Base-by-base conservation (phyloP, 1,140 invertebrate genomes). In the Drosophila aff. region DNA sequence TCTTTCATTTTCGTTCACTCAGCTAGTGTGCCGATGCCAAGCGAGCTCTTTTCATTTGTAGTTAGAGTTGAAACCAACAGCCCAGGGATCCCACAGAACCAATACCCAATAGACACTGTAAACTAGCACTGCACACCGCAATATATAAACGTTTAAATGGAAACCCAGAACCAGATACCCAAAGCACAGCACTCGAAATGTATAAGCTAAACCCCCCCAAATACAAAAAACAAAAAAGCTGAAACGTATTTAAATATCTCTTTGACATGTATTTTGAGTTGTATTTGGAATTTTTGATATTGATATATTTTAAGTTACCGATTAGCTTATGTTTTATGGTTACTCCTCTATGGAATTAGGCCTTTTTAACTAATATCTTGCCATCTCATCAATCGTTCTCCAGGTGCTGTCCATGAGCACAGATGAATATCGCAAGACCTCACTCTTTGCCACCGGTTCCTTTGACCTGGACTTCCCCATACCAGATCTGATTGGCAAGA, bases 361-460 rank as follows among this genome's bases (percentile, higher is more conserved):
- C 7, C 2, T 16, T 31, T 46, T 63, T 13, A 46, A 59, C 66
- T 81, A 71, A 78, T 65, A 62, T 36, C 8, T 21, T 36, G 1
- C 36, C 0, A 9, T 43, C 18, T 50, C 62, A 52, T 53, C 68
- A 46, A 74, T 81, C 77, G 71, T 85, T 67, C 79, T 67, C 1
- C 93, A 98, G 97, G 96, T 97, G 91, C 94, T 98, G 95, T 97
- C 97, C 93, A 97, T 98, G 96, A 97, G 96, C 94, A 92, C 85
- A 89, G 97, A 98, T 94, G 97, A 98, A 93, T 94, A 97, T 76
- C 95, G 97, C 63, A 95, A 96, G 93, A 96, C 96, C 52, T 92
- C 92, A 36, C 94, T 98, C 9, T 97, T 97, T 93, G 95, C 96
- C 47, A 96, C 95, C 75, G 96, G 95, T 85, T 97, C 96, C 61